These are phyloP conservation scores for Chitala chitala DNA, from an alignment of 2,113 vertebrate genomes.

Conservation along the genomic window DNA sequence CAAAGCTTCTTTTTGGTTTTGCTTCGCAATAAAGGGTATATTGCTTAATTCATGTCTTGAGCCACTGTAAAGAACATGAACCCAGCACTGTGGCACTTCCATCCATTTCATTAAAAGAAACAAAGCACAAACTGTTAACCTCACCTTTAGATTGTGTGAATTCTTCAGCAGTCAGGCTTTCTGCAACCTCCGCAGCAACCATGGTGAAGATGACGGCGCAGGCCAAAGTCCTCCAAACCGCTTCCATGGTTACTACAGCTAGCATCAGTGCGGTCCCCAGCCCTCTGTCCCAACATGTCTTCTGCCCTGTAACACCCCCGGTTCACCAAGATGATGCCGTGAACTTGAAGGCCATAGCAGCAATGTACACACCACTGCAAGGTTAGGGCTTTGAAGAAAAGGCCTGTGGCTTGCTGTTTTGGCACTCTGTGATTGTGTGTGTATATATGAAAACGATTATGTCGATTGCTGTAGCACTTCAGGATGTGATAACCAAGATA, in stretches of 20 bases:
- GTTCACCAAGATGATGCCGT: conserved; percentile 38
- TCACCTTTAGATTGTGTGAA: conserved; percentile 80
- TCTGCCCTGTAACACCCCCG: conserved; percentile 64
- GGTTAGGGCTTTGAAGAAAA: background rate
- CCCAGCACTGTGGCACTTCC: background rate
- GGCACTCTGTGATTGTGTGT: background rate
- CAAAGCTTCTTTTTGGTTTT: too few relatives aligned
- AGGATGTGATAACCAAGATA: conserved; percentile 33
- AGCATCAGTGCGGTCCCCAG: conserved; percentile 67
- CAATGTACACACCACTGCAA: background rate
- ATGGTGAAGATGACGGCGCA: conserved; percentile 72
- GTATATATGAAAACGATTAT: background rate
- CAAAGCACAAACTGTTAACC: conserved; percentile 20
- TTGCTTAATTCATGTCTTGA: too few relatives aligned
- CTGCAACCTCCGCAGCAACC: conserved; percentile 57
- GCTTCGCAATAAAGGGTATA: too few relatives aligned
- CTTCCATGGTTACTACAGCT: conserved; percentile 81
- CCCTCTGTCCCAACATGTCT: conserved; percentile 91
- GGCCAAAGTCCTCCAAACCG: conserved; percentile 76
- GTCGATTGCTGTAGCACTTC: background rate
- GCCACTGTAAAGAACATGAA: too few relatives aligned
- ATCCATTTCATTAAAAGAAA: too few relatives aligned
- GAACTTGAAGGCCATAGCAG: conserved; percentile 5
- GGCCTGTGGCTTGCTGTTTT: background rate
- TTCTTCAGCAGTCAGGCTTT: conserved; percentile 53